A percentile compares a stretch with the other conserved stretches of the same genome.
Evolutionary conservation across 1,140 invertebrate species (phyloP).

Genomic region (Nasonia vitripennis): DNA sequence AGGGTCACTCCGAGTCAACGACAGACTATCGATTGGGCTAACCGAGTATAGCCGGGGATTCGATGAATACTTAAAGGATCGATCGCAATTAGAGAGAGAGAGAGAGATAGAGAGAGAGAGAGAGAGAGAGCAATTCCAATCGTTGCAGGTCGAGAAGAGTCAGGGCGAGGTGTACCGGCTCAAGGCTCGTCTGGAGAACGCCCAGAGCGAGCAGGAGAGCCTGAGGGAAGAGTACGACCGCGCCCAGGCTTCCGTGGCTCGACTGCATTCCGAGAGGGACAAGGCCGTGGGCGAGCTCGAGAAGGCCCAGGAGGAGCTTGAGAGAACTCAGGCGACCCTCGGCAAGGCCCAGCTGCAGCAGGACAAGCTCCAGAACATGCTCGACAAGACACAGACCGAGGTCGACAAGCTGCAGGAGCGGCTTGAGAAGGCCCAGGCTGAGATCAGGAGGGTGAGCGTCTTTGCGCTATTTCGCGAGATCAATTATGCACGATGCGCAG

Average conservation of each 20-base stretch:
- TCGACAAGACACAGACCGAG: slow-evolving; percentile 93
- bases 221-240: slow-evolving; percentile 93
- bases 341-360: slow-evolving; percentile 93
- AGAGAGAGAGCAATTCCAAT: neutral
- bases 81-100: neutral
- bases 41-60: neutral
- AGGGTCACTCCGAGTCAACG: neutral
- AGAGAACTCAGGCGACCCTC: slow-evolving; percentile 90
- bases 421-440: slow-evolving; percentile 86
- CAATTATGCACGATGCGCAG: neutral
- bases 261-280: slow-evolving; percentile 91
- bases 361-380: slow-evolving; percentile 90
- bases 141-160: slow-evolving; percentile 80
- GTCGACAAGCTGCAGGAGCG: slow-evolving; percentile 93
- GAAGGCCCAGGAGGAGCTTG: slow-evolving; percentile 92
- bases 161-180: slow-evolving; percentile 95
- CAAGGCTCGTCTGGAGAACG: slow-evolving; percentile 95
- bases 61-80: neutral
- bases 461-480: neutral
- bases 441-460: slow-evolving; percentile 84
- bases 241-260: slow-evolving; percentile 82
- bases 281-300: slow-evolving; percentile 89
- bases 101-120: neutral
- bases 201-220: slow-evolving; percentile 94
- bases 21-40: neutral